Evolutionary conservation across 2,888 invertebrate genomes (phyloP).

Genomic region (Aphelenchoides bicaudatus): DNA sequence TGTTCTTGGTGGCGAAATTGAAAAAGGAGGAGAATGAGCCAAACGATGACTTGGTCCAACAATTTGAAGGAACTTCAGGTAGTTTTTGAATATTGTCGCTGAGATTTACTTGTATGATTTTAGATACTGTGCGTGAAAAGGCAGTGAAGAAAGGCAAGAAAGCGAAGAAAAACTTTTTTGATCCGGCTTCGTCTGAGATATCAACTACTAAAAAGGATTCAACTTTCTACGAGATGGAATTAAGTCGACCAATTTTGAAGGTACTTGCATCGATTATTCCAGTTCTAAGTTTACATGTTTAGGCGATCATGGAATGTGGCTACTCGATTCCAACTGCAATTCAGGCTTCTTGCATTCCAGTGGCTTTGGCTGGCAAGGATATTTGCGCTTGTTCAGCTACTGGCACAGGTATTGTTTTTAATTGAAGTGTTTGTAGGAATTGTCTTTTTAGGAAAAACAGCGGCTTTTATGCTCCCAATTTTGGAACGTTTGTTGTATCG

Average conservation of each 20-base stretch:
- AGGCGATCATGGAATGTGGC: constrained; percentile 80
- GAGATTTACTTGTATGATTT: constrained; percentile 2
- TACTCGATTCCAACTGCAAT: constrained; percentile 93
- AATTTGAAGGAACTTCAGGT: constrained; percentile 29
- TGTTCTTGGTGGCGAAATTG: constrained; percentile 17
- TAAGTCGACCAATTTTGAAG: constrained; percentile 86
- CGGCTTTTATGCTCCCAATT: constrained; percentile 95
- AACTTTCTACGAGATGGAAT: constrained; percentile 82
- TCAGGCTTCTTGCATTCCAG: constrained; percentile 88
- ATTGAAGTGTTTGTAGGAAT: no score
- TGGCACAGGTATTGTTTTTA: constrained; percentile 68
- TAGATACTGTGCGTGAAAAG: constrained; percentile 26
- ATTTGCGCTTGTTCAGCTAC: constrained; percentile 98
- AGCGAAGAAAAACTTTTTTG: constrained; percentile 29
- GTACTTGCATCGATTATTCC: constrained; percentile 59
- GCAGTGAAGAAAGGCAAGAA: constrained; percentile 27
- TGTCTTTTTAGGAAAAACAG: constrained; percentile 88
- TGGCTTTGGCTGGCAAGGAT: constrained; percentile 81
- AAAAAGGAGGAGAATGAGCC: constrained; percentile 32
- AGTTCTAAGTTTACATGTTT: background rate
- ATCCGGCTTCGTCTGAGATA: constrained; percentile 25
- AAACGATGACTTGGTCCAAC: constrained; percentile 44
- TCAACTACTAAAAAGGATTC: constrained; percentile 21
- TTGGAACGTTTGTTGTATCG: constrained; percentile 85
- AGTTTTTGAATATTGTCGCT: background rate